These are phyloP conservation scores for Hippolais icterina DNA, from an alignment of 2,113 vertebrate species.

Conservation along the genomic window DNA sequence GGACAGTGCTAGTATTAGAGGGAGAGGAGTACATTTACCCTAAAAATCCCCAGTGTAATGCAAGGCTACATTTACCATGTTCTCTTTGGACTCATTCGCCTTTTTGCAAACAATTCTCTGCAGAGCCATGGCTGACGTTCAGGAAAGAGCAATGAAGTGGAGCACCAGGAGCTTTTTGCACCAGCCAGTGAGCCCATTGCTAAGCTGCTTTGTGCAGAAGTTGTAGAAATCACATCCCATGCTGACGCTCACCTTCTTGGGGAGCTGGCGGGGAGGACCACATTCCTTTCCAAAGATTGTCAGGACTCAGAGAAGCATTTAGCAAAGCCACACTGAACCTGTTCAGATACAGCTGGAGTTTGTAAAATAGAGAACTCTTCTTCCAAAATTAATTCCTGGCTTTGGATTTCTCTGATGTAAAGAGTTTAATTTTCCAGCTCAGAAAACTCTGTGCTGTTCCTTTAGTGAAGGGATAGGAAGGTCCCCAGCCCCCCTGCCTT, in stretches of 20 bases:
- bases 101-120: neutral
- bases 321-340: slow-evolving; percentile 20
- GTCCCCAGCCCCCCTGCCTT: neutral
- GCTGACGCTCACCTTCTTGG: neutral
- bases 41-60: neutral
- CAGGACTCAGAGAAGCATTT: slow-evolving; percentile 19
- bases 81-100: neutral
- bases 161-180: slow-evolving; percentile 6
- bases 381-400: slow-evolving; percentile 37
- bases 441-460: neutral
- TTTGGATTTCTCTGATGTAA: neutral
- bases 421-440: slow-evolving; percentile 55
- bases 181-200: neutral
- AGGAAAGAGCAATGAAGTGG: neutral
- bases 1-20: neutral
- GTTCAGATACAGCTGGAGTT: neutral
- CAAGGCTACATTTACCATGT: neutral
- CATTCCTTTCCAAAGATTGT: slow-evolving; percentile 3
- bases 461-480: neutral
- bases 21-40: neutral
- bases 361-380: neutral
- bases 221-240: neutral
- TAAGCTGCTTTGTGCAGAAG: slow-evolving; percentile 51
- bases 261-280: neutral
- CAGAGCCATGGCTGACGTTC: neutral